Conservation (phyloP, 2,113 vertebrate species). For the Balaeniceps rex region DNA sequence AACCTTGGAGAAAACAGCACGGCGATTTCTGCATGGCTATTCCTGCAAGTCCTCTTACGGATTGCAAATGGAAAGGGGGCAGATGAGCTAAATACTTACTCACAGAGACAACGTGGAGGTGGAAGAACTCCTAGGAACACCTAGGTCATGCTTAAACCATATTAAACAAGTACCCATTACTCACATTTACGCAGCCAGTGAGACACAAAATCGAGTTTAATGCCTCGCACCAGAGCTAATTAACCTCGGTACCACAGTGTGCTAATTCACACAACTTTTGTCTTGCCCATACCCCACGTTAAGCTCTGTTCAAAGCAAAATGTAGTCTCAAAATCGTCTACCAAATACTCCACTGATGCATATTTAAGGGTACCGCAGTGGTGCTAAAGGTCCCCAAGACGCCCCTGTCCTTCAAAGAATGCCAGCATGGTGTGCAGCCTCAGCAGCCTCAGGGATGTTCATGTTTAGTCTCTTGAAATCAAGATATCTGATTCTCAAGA, state of each 20-base stretch:
- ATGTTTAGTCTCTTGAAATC: not conserved
- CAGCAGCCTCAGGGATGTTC: not conserved
- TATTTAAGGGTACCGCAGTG: too few relatives aligned
- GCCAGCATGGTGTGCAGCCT: not conserved
- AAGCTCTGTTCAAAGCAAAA: not conserved
- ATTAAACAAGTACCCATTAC: too few relatives aligned
- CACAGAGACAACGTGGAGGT: not conserved
- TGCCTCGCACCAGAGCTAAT: not conserved
- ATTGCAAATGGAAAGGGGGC: rapidly evolving
- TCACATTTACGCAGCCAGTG: not conserved
- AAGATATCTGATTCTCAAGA: not conserved
- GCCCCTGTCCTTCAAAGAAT: not conserved
- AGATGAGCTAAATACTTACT: not conserved
- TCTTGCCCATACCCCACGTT: rapidly evolving
- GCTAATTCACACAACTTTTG: not conserved
- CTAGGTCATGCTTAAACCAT: not conserved
- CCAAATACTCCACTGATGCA: too few relatives aligned
- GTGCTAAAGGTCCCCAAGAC: not conserved
- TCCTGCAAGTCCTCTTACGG: not conserved
- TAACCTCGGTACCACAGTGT: not conserved
- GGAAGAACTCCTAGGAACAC: not conserved
- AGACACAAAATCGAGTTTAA: not conserved
- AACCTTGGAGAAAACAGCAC: not conserved
- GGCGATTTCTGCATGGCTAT: not conserved
- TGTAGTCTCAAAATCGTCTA: not conserved